Evolutionary conservation across 1,140 invertebrate species (phyloP).

Genomic region (Idris sp.): DNA sequence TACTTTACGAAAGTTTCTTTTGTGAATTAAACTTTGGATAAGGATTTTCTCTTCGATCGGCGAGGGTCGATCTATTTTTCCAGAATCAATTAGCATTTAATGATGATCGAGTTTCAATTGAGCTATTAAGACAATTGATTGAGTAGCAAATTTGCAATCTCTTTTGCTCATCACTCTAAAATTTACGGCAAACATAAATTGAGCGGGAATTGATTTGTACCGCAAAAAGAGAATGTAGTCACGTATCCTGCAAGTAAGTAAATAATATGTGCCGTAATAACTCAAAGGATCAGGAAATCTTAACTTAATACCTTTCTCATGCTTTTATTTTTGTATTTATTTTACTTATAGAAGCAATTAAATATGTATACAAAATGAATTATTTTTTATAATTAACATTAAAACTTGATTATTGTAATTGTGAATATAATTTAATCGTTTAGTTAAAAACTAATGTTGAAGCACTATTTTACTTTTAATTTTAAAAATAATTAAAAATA

Average conservation of each 20-base stretch:
- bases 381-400: too few relatives aligned
- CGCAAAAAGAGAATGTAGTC: constrained; percentile 35
- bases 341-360: background rate
- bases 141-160: constrained; percentile 10
- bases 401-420: too few relatives aligned
- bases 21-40: too few relatives aligned
- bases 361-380: background rate
- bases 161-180: constrained; percentile 14
- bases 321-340: constrained; percentile 10
- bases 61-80: constrained; percentile 4
- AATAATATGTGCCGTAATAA: constrained; percentile 25
- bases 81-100: constrained; percentile 13
- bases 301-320: constrained; percentile 18
- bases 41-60: background rate
- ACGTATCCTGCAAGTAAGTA: constrained; percentile 30
- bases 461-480: too few relatives aligned
- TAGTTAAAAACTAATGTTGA: too few relatives aligned
- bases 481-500: too few relatives aligned
- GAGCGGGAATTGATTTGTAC: constrained; percentile 27
- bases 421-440: too few relatives aligned
- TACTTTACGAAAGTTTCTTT: too few relatives aligned
- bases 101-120: constrained; percentile 9
- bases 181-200: constrained; percentile 6
- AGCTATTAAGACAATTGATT: constrained; percentile 31
- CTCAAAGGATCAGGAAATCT: constrained; percentile 13